phyloP scores from a whole-genome alignment of 2,888 invertebrate species.

The Acleris emargana region DNA sequence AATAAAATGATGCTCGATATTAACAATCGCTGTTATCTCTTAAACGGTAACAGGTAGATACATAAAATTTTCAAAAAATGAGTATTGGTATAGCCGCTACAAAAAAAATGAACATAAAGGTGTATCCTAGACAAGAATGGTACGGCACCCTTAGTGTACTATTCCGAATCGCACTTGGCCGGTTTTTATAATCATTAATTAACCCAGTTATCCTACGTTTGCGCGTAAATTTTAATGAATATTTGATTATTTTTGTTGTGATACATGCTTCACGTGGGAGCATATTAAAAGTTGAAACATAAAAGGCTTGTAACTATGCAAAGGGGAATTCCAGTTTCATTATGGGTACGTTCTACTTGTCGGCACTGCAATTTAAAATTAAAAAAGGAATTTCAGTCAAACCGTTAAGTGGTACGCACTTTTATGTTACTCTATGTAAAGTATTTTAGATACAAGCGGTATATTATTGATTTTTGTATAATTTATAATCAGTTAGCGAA shows the following conservation, averaged over 20 bases:
- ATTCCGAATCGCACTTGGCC: no score
- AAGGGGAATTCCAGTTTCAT: conserved; percentile 2
- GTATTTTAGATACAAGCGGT: conserved; percentile 14
- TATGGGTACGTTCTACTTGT: background rate
- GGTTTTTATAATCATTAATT: no score
- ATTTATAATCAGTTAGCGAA: conserved; percentile 5
- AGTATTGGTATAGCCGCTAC: no score
- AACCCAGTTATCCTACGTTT: no score
- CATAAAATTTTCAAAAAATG: no score
- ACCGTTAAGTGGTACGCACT: background rate
- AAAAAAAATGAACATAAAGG: no score
- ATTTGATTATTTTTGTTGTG: background rate
- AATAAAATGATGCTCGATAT: no score
- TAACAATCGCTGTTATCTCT: no score
- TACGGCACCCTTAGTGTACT: no score
- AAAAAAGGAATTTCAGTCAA: background rate
- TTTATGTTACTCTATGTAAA: conserved; percentile 1
- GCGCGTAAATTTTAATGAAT: background rate
- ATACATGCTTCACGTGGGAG: background rate
- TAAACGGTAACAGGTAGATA: no score
- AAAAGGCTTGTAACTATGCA: background rate
- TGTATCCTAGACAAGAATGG: no score
- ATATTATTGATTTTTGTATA: conserved; percentile 6
- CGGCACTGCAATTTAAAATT: background rate
- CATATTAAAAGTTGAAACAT: conserved; percentile 1